Base-by-base conservation (phyloP, 2,888 invertebrate genomes). In the Argyresthia albistria region DNA sequence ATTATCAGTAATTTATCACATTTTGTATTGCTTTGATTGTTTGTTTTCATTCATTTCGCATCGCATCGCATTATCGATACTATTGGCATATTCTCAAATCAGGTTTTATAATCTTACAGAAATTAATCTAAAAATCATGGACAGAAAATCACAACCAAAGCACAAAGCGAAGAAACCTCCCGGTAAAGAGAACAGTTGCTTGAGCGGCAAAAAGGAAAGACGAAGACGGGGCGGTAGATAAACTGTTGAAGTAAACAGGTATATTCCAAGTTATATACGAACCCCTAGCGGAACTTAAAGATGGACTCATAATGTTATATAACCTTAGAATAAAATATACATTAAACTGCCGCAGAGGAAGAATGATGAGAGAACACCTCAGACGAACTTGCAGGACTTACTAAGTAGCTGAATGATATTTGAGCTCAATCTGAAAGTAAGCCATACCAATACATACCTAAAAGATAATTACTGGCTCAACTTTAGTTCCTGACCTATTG, bases 351-450 rank as follows among this genome's bases (percentile, higher is more conserved):
- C 69, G 4, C 76, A 88, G 60, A 84, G 83, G 62, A 87, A 84
- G 54, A 81, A 76, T 58, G 78, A 81, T 52, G 69, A 62, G 55
- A 72, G 69, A 55, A 72, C 80, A 50, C 86, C 90, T 43, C 72
- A 88, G 62, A 82, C 86, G 58, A 90, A 89, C 60, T 88, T 95
- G 60, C 90, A 91, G 43, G 88, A 88, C 95, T 96, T 73, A 76
- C 91, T 51, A 88, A 89, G 45, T 97, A 97, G 97, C 82, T 95
- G 43, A 87, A 82, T 54, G 90, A 91, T 37, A 92, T 95, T 74
- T 93, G 91, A 57, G 93, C 94, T 2, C 82, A 91, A 63, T 90
- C 92, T 65, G 91, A 93, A 58, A 92, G 88, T 87, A 74, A 64
- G 35, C 6, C 1, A n/a, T 16, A 16, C 9, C 37, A 12, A 43